Conservation (phyloP, 2,113 vertebrate species). For the Physeter macrocephalus region DNA sequence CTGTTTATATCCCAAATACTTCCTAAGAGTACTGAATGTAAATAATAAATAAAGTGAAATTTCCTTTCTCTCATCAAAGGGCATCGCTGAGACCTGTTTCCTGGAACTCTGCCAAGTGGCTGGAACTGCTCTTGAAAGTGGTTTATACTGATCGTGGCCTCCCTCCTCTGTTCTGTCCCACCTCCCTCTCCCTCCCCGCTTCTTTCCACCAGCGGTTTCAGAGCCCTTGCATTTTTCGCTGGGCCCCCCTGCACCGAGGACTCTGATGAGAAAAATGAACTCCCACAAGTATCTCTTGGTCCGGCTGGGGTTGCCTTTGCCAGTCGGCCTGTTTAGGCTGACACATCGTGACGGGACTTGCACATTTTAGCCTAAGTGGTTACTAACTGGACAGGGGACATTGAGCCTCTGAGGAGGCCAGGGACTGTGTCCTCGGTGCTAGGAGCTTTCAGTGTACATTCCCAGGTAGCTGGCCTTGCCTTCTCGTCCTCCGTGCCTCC, state of each 20-base stretch:
- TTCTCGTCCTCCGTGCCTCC: neutral
- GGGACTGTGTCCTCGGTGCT: fast-evolving
- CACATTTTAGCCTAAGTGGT: neutral
- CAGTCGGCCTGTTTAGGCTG: neutral
- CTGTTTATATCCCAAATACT: neutral
- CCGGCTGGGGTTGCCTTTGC: neutral
- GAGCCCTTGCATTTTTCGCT: fast-evolving
- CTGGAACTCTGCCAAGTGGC: conserved; percentile 1
- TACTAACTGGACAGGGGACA: neutral
- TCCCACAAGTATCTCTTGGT: neutral
- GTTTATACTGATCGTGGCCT: neutral
- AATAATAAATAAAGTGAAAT: conserved; percentile 22
- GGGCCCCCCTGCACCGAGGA: neutral
- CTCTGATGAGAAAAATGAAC: too few species aligned
- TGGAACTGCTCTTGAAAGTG: neutral
- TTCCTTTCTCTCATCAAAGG: neutral
- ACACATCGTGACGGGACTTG: too few species aligned
- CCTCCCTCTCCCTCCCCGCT: fast-evolving
- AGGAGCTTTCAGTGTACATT: fast-evolving
- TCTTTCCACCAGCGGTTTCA: fast-evolving
- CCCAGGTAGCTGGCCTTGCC: neutral
- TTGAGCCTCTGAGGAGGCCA: neutral
- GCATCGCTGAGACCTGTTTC: neutral
- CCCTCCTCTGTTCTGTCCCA: fast-evolving
- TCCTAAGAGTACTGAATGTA: neutral